Evolutionary conservation across 2,797 vertebrate genomes (phyloP).

Genomic region (Lepidocolaptes lacrymiger): DNA sequence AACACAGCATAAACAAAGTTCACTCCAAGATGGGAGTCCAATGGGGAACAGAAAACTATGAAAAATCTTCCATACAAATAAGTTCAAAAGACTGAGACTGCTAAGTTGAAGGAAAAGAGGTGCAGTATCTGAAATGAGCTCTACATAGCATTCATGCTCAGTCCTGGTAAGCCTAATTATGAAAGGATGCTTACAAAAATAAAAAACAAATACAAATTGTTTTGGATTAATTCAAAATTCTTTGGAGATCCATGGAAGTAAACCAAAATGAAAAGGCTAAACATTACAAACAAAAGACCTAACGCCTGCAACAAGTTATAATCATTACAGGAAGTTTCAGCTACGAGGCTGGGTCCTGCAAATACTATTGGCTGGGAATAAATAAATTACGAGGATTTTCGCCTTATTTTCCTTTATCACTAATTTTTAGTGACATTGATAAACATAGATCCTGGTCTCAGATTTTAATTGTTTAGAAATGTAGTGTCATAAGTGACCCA

Average conservation of each 20-base stretch:
- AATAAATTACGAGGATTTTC: neutral
- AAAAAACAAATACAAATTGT: neutral
- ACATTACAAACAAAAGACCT: neutral
- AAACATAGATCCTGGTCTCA: fast-evolving
- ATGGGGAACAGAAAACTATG: neutral
- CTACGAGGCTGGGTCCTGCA: neutral
- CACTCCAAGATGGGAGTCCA: neutral
- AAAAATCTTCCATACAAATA: neutral
- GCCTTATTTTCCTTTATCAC: neutral
- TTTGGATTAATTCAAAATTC: neutral
- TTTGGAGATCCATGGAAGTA: neutral
- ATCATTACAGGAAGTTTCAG: neutral
- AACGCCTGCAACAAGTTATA: neutral
- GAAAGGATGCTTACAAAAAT: neutral
- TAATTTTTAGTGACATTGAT: neutral
- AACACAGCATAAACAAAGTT: neutral
- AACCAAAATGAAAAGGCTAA: neutral
- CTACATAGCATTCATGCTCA: neutral
- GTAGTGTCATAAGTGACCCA: neutral
- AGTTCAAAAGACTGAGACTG: neutral
- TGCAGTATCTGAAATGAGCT: neutral
- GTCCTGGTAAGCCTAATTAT: neutral
- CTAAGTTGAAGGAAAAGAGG: neutral
- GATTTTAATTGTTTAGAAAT: neutral
- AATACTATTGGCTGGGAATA: neutral